Percentiles rank a stretch among this genome's conserved stretches.
Conservation (phyloP, 2,888 invertebrate species). For the Phytoseiulus persimilis region DNA sequence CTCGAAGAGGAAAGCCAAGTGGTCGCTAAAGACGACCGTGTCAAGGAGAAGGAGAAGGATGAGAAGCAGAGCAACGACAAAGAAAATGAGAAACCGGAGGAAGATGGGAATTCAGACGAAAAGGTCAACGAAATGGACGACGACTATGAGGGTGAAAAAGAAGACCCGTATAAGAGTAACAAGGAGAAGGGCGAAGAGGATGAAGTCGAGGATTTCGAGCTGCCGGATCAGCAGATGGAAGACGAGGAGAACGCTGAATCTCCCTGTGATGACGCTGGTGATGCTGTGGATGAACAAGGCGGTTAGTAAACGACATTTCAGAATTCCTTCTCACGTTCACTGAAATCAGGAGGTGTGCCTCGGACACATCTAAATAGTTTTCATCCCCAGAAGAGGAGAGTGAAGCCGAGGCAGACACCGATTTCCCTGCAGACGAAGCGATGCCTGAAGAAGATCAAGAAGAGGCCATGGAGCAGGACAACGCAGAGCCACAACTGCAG, state of each 20-base stretch:
- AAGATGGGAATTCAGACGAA: slow-evolving; percentile 53
- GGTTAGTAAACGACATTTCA: slow-evolving; percentile 18
- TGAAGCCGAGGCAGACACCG: slow-evolving; percentile 50
- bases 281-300: slow-evolving; percentile 51
- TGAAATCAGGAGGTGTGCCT: too few relatives aligned
- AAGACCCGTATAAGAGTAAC: slow-evolving; percentile 60
- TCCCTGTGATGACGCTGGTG: slow-evolving; percentile 48
- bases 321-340: too few relatives aligned
- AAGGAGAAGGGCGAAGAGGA: slow-evolving; percentile 55
- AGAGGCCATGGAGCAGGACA: slow-evolving; percentile 43
- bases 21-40: slow-evolving; percentile 63
- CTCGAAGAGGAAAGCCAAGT: slow-evolving; percentile 57
- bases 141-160: slow-evolving; percentile 48
- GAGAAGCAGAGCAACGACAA: slow-evolving; percentile 50
- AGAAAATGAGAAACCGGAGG: not conserved
- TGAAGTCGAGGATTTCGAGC: slow-evolving; percentile 44
- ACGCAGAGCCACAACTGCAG: slow-evolving; percentile 43
- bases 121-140: slow-evolving; percentile 44
- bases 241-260: slow-evolving; percentile 50
- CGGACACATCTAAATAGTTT: slow-evolving; percentile 38
- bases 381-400: slow-evolving; percentile 49
- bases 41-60: slow-evolving; percentile 50
- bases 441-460: slow-evolving; percentile 42
- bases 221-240: slow-evolving; percentile 46
- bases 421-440: slow-evolving; percentile 42